Base-by-base conservation (phyloP, 2,797 vertebrate genomes). In the Atherinosoma microstoma region DNA sequence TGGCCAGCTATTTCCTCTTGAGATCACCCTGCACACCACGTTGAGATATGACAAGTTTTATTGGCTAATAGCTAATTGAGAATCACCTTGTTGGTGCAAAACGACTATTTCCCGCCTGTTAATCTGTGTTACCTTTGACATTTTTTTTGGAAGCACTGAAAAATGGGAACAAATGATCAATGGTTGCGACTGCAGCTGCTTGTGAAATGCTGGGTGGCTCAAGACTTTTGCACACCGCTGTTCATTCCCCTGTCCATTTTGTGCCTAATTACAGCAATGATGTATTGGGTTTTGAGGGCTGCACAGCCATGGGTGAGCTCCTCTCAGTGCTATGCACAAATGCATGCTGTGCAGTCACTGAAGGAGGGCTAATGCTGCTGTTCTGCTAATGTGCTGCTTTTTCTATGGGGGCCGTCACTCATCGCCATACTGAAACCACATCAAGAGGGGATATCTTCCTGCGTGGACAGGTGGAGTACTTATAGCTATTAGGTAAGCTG, bases 311-410 rank as follows among this genome's bases (percentile, higher is more conserved):
- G 2, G 13, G 10, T 63, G 60, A 62, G 34, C 30, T 40, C 42
- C 34, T 67, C 64, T 62, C 20, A 16, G 29, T 10, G 16, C 45
- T 40, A 35, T 22, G 15, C 35, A n/a, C 68, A 61, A 45, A 64
- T 24, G n/a, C 11, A 15, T 64, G 35, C 42, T 53, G 70, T 69
- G 47, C 22, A 16, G 66, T 47, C 60, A 4, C 1, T 64, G 30
- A 67, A 29, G 58, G 64, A 75, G 58, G 64, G n/a, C 58, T 36
- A 36, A 61, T 27, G 54, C 56, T 51, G 11, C 9, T 3, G 30
- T 24, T 40, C 27, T 57, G 60, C 51, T 71, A 57, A 58, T 49
- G 53, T 49, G 70, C 61, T 61, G n/a, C n/a, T 38, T 45, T 30
- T 60, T 57, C 61, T 56, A 64, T 8, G 0, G 49, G 24, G 45